Percentiles rank a stretch among this genome's conserved stretches.
phyloP scores from a whole-genome alignment of 2,888 invertebrate species.

The Drosophila planitibia region DNA sequence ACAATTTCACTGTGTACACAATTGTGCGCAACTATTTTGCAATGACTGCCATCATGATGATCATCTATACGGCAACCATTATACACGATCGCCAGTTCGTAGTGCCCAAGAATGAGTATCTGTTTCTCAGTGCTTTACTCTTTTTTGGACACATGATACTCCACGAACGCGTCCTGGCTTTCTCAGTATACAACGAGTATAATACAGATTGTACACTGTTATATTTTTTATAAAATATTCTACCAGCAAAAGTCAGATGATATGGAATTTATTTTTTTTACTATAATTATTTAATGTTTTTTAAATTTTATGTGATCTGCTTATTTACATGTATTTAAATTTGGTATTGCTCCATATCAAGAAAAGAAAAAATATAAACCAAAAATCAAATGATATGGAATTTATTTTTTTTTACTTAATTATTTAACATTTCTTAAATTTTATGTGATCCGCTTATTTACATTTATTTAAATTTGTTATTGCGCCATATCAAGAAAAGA shows the following conservation, averaged over 20 bases:
- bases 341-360: background rate
- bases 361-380: background rate
- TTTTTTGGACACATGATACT: slow-evolving; percentile 66
- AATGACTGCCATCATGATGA: slow-evolving; percentile 52
- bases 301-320: background rate
- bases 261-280: background rate
- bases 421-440: background rate
- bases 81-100: slow-evolving; percentile 69
- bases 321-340: background rate
- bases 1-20: background rate
- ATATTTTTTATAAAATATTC: background rate
- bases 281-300: background rate
- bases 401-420: background rate
- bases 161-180: slow-evolving; percentile 55
- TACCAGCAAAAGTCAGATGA: background rate
- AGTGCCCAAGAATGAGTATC: slow-evolving; percentile 61
- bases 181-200: slow-evolving; percentile 7
- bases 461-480: background rate
- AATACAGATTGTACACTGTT: background rate
- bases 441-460: background rate
- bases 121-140: slow-evolving; percentile 61
- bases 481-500: background rate
- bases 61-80: slow-evolving; percentile 68
- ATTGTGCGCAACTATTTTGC: slow-evolving; percentile 62
- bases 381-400: background rate